Base-by-base conservation (phyloP, 64 coral and sea anemone genomes). In the Acropora tenuis region DNA sequence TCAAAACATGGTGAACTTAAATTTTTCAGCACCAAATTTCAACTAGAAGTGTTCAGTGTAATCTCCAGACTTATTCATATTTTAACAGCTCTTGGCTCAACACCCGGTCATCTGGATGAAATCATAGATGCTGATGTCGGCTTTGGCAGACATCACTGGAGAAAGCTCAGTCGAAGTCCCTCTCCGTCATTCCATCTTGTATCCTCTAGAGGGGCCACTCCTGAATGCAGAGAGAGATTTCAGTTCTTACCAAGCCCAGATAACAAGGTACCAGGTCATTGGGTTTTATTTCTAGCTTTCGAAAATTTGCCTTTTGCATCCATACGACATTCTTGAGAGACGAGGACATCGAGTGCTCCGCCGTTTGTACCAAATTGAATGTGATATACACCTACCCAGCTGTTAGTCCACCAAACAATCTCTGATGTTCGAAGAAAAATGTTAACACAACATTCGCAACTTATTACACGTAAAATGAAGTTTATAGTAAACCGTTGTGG, bases 101-200 rank as follows among this genome's bases (percentile, higher is more conserved):
- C 91, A 11, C 91, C 95, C 6, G 76, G 41, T 6, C 50, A 93
- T 84, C 80, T 96, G 2, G 67, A 90, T 41, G 95, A 83, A 4
- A 93, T 96, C 3, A 83, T 96, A 12, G 83, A 78, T 86, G 91
- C 95, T 48, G 92, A 94, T 48, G 72, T 94, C 30, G 90, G 86
- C 9, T 63, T 92, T 18, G 95, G 95, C 13, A 75, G 95, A 20
- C 78, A 50, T 53, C 68, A 89, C 18, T 67, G 95, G 3, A 3
- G 88, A 65, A 92, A 83, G 76, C 83, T 92, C 68, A 89, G 45
- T 75, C 87, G 94, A 49, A 92, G 80, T 59, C 46, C 94, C 12
- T 85, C 90, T 45, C 94, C 94, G 7, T 72, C 74, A 20, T 69
- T 83, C 55, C 69, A 88, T 8, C 19, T 69, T 44, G 78, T 41